Base-by-base conservation (phyloP, 2,113 vertebrate genomes). In the Limanda limanda region DNA sequence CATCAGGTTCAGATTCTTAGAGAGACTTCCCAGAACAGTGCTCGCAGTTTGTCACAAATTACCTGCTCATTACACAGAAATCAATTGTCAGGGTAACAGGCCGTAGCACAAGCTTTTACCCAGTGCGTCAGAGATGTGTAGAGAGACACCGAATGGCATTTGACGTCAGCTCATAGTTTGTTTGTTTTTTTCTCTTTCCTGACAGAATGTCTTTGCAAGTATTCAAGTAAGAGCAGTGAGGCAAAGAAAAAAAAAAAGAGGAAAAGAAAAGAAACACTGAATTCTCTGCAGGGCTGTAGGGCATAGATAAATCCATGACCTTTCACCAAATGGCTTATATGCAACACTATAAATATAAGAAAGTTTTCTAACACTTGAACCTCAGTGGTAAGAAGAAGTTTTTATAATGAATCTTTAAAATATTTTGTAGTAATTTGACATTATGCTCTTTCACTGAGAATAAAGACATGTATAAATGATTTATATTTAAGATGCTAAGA, bases 291-390 rank as follows among this genome's bases (percentile, higher is more conserved):
- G 81, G 78, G 45, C 45, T 48, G 45, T 48, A 17, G 45, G 45
- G 54, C 54, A 82, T 61, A 84, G 71, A 85, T 87, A 84, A 86
- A 88, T 76, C 68, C 11, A 69, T 71, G 78, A 88, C 84, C 86
- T 87, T 89, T 88, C 64, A 62, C 67, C 74, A 80, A 82, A 81
- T 77, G 65, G 69, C 78, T 76, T 52, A 71, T 80, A 80, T 61
- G 63, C 58, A 81, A 71, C 40, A 67, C 20, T 76, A 62, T 74
- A 69, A 75, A 74, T 70, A 23, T 59, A 42, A 52, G 51, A 80
- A 58, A 48, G 1, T 77, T 75, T 74, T 9, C 17, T n/a, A 60
- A 52, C 58, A 52, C 78, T 79, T 81, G 54, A 73, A 83, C 47
- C 56, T 37, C 47, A 69, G 23, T 35, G 58, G 20, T 45, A 15